Evolutionary conservation across 2,797 vertebrate species (phyloP).

Genomic region (Xerus rutilus): DNA sequence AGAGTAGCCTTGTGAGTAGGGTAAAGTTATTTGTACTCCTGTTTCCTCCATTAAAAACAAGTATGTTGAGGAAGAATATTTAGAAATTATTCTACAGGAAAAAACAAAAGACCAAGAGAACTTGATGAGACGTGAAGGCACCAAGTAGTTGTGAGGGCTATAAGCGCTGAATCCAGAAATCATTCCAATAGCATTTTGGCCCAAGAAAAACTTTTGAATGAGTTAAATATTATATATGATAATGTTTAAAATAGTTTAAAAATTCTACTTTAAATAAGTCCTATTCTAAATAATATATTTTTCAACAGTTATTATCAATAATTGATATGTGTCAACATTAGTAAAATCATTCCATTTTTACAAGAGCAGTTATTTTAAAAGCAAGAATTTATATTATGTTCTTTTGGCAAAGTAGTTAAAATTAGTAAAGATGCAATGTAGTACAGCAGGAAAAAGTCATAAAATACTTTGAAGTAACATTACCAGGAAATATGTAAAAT

Average conservation of each 20-base stretch:
- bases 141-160: not conserved
- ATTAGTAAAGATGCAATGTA: not conserved
- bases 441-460: not conserved
- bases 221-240: conserved; percentile 3
- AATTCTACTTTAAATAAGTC: not conserved
- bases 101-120: not conserved
- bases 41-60: not conserved
- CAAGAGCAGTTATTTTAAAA: conserved; percentile 6
- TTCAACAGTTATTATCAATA: not conserved
- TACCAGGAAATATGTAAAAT: not conserved
- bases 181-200: not conserved
- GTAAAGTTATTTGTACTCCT: not conserved
- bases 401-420: not conserved
- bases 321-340: not conserved
- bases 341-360: not conserved
- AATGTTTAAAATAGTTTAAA: not conserved
- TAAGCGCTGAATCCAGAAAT: not conserved
- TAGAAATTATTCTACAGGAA: not conserved
- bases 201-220: not conserved
- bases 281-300: conserved; percentile 5
- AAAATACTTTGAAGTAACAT: not conserved
- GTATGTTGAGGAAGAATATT: not conserved
- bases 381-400: not conserved
- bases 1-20: not conserved
- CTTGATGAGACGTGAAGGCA: not conserved